Evolutionary conservation across 2,797 vertebrate species (phyloP), one percentile per base, ranked within the genome.

Genomic region (Takifugu ocellatus): DNA sequence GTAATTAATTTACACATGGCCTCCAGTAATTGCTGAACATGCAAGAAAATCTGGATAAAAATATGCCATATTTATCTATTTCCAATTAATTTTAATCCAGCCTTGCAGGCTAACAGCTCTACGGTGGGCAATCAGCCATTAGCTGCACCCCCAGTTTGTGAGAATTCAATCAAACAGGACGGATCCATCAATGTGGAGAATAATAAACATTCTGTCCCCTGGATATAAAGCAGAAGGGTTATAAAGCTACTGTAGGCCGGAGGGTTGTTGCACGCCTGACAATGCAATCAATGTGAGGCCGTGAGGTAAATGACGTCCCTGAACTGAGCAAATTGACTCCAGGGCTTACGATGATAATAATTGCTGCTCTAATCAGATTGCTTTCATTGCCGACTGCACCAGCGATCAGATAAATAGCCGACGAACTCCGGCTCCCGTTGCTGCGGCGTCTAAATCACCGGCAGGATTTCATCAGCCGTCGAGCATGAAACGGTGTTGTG

Each of bases 321-420:
- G 66, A 79, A 75, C 54, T 65, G 56, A 25, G 54, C 58, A 73
- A 78, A 84, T 66, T 78, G 71, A 84, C 63, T 80, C 53, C 39
- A 72, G 65, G 68, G 56, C 33, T 68, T 55, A 78, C 71, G 69
- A 66, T 60, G 61, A 66, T 46, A 63, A 69, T 66, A 73, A 78
- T 42, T 75, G 62, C 50, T 36, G 56, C 72, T 84, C 72, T 61
- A 73, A 81, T 83, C 72, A 68, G 63, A 66, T 66, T 57, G 57
- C 54, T 72, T 83, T 83, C 61, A 69, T 44, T 49, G 55, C 31
- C 8, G 2, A 14, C 61, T 55, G 61, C 74, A 63, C 31, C 70
- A 60, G 61, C 4, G 62, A 76, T 78, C 76, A 78, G 70, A 79
- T 72, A 74, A 73, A 74, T 16, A 67, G 63, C 64, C 49, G 70